phyloP scores from a whole-genome alignment of 2,113 vertebrate species.

The Megaptera novaeangliae region DNA sequence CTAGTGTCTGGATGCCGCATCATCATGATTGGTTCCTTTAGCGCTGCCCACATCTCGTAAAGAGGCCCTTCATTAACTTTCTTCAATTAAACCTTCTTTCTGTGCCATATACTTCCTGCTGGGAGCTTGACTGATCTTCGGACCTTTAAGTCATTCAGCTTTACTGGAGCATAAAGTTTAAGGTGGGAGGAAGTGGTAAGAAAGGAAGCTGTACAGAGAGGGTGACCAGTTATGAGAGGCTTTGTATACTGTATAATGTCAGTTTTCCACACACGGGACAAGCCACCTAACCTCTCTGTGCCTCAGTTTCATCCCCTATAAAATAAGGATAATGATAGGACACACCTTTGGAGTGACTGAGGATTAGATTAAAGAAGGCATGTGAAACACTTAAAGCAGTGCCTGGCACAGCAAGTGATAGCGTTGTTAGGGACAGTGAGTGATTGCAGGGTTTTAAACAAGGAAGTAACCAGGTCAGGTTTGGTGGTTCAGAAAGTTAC shows the following conservation, averaged over 20 bases:
- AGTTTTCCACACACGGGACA: rapidly evolving
- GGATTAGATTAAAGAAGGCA: neutral
- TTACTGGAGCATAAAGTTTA: neutral
- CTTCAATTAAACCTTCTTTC: neutral
- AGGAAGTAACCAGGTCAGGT: neutral
- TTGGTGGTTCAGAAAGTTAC: neutral
- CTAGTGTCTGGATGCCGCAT: neutral
- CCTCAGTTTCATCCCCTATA: neutral
- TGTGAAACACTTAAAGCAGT: neutral
- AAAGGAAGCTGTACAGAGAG: neutral
- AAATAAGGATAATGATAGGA: neutral
- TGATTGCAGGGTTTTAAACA: neutral
- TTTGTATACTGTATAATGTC: no score
- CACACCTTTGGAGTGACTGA: neutral
- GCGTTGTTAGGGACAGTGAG: neutral
- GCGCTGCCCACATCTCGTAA: neutral
- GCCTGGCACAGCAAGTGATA: neutral
- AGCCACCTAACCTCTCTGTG: neutral
- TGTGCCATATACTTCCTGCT: neutral
- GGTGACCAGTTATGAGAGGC: neutral
- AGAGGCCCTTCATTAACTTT: neutral
- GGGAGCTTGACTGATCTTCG: neutral
- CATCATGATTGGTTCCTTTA: neutral
- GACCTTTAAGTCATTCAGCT: neutral
- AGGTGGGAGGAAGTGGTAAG: neutral